Conservation (phyloP, 2,888 invertebrate genomes). For the Nymphalis polychloros region DNA sequence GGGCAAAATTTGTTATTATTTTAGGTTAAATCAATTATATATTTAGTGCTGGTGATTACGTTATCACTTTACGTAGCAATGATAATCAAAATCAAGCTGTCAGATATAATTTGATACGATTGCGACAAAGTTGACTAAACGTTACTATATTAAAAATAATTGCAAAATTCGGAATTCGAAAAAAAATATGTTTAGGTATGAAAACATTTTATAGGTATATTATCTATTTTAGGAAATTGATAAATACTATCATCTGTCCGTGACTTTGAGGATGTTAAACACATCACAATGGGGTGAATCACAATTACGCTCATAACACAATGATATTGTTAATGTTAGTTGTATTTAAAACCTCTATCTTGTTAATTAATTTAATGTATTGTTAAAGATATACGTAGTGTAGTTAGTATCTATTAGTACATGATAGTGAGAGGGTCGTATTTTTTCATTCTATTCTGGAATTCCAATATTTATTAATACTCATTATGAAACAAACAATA, state of each 20-base stretch:
- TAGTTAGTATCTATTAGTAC: too few species aligned
- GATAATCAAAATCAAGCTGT: too few species aligned
- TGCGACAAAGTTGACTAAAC: not conserved
- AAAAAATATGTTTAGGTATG: not conserved
- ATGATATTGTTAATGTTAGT: not conserved
- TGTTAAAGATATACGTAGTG: too few species aligned
- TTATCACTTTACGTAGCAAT: not conserved
- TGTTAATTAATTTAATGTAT: too few species aligned
- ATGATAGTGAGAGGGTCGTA: too few species aligned
- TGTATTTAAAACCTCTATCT: not conserved
- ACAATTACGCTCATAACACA: not conserved
- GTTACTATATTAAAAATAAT: not conserved
- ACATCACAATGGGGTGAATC: constrained; percentile 11
- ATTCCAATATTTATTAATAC: too few species aligned
- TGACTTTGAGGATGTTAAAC: constrained; percentile 19
- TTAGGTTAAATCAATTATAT: not conserved
- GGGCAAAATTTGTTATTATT: not conserved
- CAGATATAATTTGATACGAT: not conserved
- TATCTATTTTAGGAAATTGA: constrained; percentile 10
- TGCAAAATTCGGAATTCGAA: not conserved
- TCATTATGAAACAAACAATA: too few species aligned
- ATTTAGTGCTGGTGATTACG: constrained; percentile 1
- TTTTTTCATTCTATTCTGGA: too few species aligned
- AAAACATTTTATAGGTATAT: not conserved
- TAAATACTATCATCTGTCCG: constrained; percentile 19